Base-by-base conservation (phyloP, 92 coral and sea anemone genomes). In the Blastomussa wellsi region DNA sequence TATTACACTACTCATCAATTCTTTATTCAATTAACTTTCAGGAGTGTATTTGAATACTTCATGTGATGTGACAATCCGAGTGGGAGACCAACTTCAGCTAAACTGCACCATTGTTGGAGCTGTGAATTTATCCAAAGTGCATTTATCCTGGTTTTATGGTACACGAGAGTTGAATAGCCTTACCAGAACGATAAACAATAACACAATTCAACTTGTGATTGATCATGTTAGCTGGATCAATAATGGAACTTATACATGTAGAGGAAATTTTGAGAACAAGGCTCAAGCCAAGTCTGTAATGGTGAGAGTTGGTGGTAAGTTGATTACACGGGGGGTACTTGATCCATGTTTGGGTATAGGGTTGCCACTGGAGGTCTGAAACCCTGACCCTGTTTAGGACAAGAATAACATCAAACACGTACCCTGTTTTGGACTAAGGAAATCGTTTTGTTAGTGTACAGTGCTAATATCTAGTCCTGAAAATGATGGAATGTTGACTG, bases 241-340 rank as follows among this genome's bases (percentile, higher is more conserved):
- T 24, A 74, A 62, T 60, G 87, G 87, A 74, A 74, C 60, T 39
- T 83, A 83, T 29, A 7, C 33, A 6, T 83, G 87, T 64, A 83
- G 29, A 41, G 80, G 62, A 74, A 83, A 35, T 31, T 35, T 8
- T 4, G 31, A 22, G 20, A 60, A 20, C 20, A 41, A 7, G 5
- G 60, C 60, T 57, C 80, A 42, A 19, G 74, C 87, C 65, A 20
- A 19, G 64, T 20, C 65, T 38, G 79, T 75, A 17, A 2, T 20
- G 1, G 87, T 83, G 44, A 44, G 19, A 65, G 80, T 83, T 39
- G 87, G 87, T 1, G 87, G 87, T 83, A 29, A 75, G 80, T 57
- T 44, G n/a, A n/a, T n/a, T n/a, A n/a, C n/a, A n/a, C n/a, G n/a
- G n/a, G n/a, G n/a, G n/a, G n/a, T n/a, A n/a, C n/a, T n/a, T n/a